Percentiles rank a stretch among this genome's conserved stretches.
These are phyloP conservation scores for Himalopsyche anomala DNA, from an alignment of 2,888 invertebrate genomes.

Conservation along the genomic window DNA sequence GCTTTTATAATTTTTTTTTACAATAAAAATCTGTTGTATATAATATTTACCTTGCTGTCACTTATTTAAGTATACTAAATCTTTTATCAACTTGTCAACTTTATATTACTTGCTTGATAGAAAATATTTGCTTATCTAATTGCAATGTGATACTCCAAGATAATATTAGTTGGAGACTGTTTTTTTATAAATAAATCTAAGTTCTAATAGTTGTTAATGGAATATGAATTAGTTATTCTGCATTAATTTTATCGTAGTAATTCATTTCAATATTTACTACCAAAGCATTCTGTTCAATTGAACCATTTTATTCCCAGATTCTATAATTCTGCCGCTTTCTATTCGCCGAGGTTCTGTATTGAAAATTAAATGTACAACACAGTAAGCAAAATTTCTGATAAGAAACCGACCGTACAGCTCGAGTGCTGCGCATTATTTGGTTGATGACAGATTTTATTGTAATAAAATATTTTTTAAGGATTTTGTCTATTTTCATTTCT, in stretches of 20 bases:
- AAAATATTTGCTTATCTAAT: slow-evolving; percentile 33
- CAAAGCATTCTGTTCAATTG: not conserved
- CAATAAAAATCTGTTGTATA: not conserved
- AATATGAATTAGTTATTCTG: not conserved
- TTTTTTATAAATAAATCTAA: slow-evolving; percentile 23
- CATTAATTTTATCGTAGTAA: slow-evolving; percentile 20
- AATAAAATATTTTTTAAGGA: not conserved
- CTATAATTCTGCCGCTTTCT: too few relatives aligned
- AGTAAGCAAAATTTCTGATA: too few relatives aligned
- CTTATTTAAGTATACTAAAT: slow-evolving; percentile 14
- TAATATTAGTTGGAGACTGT: not conserved
- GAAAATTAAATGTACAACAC: too few relatives aligned
- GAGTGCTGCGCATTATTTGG: too few relatives aligned
- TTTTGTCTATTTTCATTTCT: not conserved
- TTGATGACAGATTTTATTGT: too few relatives aligned
- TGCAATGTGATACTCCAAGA: slow-evolving; percentile 11
- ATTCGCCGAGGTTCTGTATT: too few relatives aligned
- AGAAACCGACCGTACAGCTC: too few relatives aligned
- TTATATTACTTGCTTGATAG: not conserved
- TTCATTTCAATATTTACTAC: not conserved
- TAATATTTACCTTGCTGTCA: slow-evolving; percentile 18
- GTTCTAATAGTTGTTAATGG: not conserved
- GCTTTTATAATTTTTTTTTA: too few relatives aligned
- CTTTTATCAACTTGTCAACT: not conserved
- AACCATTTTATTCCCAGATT: not conserved